Conservation (phyloP, 2,113 vertebrate genomes). For the Indicator maculatus region DNA sequence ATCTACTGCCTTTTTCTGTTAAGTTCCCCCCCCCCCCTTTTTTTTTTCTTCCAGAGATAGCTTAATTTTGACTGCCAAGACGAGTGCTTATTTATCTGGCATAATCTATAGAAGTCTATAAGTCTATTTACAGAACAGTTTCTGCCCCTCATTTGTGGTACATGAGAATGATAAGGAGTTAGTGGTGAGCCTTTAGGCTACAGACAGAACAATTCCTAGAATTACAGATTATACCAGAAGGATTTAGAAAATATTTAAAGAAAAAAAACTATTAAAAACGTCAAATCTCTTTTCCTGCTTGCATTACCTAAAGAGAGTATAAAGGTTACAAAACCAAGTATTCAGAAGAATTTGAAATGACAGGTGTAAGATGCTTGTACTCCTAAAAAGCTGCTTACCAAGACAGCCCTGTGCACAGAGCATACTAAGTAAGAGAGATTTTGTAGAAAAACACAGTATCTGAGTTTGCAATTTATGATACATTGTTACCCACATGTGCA, state of each 20-base stretch:
- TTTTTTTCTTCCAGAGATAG: neutral
- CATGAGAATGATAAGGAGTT: neutral
- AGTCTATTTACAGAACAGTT: constrained; percentile 13
- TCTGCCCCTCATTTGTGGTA: neutral
- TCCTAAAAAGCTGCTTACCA: neutral
- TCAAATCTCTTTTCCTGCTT: constrained; percentile 5
- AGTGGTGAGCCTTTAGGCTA: neutral
- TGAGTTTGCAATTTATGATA: neutral
- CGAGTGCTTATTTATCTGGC: neutral
- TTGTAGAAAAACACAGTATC: neutral
- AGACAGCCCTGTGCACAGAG: neutral
- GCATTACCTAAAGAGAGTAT: neutral
- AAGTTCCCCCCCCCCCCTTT: neutral
- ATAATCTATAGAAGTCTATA: neutral
- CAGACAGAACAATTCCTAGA: constrained; percentile 4
- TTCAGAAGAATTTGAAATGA: neutral
- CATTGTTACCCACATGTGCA: neutral
- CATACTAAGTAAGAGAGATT: neutral
- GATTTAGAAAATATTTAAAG: constrained; percentile 29
- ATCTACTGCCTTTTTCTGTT: neutral
- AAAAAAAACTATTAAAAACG: constrained; percentile 35
- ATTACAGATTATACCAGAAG: neutral
- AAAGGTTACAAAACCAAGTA: constrained; percentile 16
- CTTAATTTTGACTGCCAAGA: neutral
- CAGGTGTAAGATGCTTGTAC: constrained; percentile 19